Evolutionary conservation across 2,888 invertebrate genomes (phyloP), one percentile per base, ranked within the genome.

Genomic region (Lasiommata megera): DNA sequence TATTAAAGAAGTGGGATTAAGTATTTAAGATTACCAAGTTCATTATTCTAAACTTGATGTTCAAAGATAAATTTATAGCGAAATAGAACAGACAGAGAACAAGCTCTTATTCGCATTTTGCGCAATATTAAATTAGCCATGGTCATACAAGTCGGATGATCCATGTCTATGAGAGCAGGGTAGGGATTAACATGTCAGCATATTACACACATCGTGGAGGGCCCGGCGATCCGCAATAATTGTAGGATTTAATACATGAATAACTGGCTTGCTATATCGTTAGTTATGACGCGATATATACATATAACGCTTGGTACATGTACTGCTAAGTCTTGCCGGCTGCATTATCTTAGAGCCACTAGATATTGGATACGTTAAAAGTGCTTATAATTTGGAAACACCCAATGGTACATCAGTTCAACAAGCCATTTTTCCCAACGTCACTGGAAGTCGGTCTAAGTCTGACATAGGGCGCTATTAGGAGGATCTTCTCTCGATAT

Each of bases 111-210:
- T 12, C 46, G 23, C 53, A 57, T 58, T 62, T 62, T 62, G 65
- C 59, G 67, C 68, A 67, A 54, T 65, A 67, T 64, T 62, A 61
- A 67, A 76, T 80, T 75, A 71, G 76, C 70, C 68, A 76, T 72
- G 77, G 72, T 68, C 71, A 73, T 72, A 68, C 69, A 57, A 59
- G 64, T 67, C 47, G 54, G 58, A 62, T 66, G 65, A 67, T 63
- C 69, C 66, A 63, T 60, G 68, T 64, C 67, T 57, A 64, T 66
- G 64, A 54, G 67, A 59, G 60, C 67, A 66, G 66, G 62, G 48
- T 63, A 64, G 56, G 75, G 76, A 79, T 80, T 77, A 79, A 74
- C 69, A 71, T 71, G 79, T 80, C 79, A 70, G 69, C 66, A 58
- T 64, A 68, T 76, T 78, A 72, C 73, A 76, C 65, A 61, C 69